phyloP scores from a whole-genome alignment of 2,888 invertebrate species.

The Mylabris sibirica region DNA sequence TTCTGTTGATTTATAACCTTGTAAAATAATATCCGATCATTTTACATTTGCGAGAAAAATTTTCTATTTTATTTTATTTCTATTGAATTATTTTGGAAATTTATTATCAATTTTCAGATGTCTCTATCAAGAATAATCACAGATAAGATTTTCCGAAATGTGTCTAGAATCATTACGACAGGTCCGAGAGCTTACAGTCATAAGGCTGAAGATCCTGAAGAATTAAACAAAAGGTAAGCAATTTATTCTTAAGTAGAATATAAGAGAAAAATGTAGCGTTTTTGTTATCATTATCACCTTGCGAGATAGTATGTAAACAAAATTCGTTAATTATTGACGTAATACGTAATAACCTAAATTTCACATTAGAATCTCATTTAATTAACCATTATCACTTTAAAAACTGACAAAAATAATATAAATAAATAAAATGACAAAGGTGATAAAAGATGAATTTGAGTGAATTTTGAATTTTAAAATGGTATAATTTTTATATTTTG shows the following conservation, averaged over 20 bases:
- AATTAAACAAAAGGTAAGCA: neutral
- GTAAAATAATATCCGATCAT: neutral
- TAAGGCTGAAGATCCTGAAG: neutral
- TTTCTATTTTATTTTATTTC: too few species aligned
- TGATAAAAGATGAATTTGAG: too few species aligned
- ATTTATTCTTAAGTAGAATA: too few species aligned
- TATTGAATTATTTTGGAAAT: neutral
- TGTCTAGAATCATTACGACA: constrained; percentile 23
- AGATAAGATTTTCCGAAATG: constrained; percentile 32
- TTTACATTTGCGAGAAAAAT: neutral
- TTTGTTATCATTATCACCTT: neutral
- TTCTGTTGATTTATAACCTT: neutral
- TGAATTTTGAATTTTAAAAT: neutral
- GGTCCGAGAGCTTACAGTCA: neutral
- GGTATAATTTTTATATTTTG: neutral
- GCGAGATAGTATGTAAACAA: neutral
- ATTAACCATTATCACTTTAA: neutral
- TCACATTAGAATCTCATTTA: neutral
- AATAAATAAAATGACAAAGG: neutral
- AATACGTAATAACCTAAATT: too few species aligned
- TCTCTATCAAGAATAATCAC: constrained; percentile 34
- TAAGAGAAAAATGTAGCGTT: neutral
- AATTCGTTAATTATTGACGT: neutral
- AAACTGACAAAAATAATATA: neutral
- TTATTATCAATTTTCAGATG: constrained; percentile 41